Evolutionary conservation across 2,888 invertebrate species (phyloP), one percentile per base, ranked within the genome.

Genomic region (Acleris laterana): DNA sequence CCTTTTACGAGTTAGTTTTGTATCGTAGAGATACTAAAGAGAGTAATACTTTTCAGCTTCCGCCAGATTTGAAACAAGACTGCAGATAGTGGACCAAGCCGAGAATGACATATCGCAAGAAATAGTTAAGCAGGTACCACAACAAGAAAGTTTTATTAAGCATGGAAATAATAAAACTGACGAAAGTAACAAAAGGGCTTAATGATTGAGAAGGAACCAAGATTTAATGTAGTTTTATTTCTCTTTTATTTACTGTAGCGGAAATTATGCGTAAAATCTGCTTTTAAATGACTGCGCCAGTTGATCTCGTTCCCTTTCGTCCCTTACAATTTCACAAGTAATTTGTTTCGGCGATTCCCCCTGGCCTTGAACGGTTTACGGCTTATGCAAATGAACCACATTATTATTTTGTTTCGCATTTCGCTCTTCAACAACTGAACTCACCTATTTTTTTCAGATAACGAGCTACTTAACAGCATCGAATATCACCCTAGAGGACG

Each of bases 401-500:
- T 62, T 66, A 61, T 66, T 65, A 62, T 66, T 62, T 62, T 52
- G 57, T 62, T 66, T 57, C 62, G 51, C 55, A 46, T 66, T 66
- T 57, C 56, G 57, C 57, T 52, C 38, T 52, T 66, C 46, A 66
- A 53, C 44, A 57, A 51, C 17, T 53, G 16, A 48, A 53, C 28
- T 52, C 7, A 6, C 9, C 20, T 20, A 59, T 71, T 76, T 74
- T 74, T 93, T 93, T 69, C 93, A 96, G 96, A 93, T 96, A 72
- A 93, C 94, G 52, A 94, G 93, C 72, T 95, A 95, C 76, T 87
- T 96, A 73, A 94, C 92, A 79, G 93, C 94, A 71, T 94, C 95
- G 63, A 95, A 95, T 82, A 94, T 96, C 62, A 94, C 95, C 17
- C 78, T 93, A 73, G 87, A 90, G 62, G 95, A 94, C 79, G 95